Conservation (phyloP, 2,797 vertebrate genomes). For the Eurystomus glaucurus region DNA sequence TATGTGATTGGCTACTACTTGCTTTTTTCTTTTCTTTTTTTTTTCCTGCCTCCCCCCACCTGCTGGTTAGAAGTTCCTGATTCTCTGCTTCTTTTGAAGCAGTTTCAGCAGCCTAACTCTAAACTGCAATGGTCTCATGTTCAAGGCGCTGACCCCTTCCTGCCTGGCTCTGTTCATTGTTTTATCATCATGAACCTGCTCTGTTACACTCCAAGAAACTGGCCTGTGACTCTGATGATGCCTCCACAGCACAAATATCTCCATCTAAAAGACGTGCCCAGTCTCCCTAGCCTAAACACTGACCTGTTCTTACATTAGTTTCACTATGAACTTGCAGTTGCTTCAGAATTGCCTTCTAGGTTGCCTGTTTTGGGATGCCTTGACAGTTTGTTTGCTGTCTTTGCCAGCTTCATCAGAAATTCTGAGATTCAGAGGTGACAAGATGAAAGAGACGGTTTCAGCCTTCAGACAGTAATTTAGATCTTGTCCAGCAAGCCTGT, state of each 20-base stretch:
- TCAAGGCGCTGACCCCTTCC: neutral
- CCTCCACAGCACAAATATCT: neutral
- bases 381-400: neutral
- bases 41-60: accelerated
- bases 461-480: neutral
- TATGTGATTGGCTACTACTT: neutral
- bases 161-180: neutral
- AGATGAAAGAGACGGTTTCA: neutral
- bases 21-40: too few species aligned
- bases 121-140: neutral
- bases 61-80: neutral
- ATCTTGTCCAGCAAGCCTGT: neutral
- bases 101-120: neutral
- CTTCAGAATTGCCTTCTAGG: neutral
- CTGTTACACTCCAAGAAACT: neutral
- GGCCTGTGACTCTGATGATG: neutral
- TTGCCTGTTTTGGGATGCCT: neutral
- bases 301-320: neutral
- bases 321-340: neutral
- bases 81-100: neutral
- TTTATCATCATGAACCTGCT: neutral
- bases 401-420: neutral
- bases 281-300: neutral
- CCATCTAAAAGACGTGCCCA: neutral
- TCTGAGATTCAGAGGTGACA: neutral